Conservation (phyloP, 2,797 vertebrate genomes). For the Oceanodroma leucorhoa region DNA sequence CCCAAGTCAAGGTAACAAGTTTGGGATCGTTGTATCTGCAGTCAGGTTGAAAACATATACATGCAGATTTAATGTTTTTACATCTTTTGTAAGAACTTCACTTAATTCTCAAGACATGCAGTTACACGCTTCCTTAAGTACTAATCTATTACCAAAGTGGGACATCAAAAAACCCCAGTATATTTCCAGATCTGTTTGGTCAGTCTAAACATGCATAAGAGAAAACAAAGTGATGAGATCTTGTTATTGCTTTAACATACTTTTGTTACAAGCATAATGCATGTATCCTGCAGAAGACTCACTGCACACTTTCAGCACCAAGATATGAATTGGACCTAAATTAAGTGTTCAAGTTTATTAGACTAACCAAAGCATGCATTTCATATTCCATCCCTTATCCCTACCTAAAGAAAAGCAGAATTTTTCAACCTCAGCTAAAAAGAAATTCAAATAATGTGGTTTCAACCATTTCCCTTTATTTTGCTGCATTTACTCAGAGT, state of each 20-base stretch:
- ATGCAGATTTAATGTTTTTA: neutral
- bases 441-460: rapidly evolving
- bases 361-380: neutral
- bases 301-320: neutral
- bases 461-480: neutral
- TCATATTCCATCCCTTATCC: neutral
- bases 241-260: neutral
- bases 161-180: neutral
- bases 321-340: neutral
- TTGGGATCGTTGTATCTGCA: neutral
- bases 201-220: neutral
- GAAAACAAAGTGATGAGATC: neutral
- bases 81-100: neutral
- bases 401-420: neutral
- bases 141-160: neutral
- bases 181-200: neutral
- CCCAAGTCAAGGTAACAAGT: neutral
- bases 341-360: neutral
- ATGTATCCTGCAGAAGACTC: neutral
- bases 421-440: neutral
- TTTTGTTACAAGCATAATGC: neutral
- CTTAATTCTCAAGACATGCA: neutral
- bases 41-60: rapidly evolving
- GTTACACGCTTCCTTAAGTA: neutral
- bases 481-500: neutral